phyloP scores from a whole-genome alignment of 2,797 vertebrate genomes.

The Odontamblyopus lacepedii region DNA sequence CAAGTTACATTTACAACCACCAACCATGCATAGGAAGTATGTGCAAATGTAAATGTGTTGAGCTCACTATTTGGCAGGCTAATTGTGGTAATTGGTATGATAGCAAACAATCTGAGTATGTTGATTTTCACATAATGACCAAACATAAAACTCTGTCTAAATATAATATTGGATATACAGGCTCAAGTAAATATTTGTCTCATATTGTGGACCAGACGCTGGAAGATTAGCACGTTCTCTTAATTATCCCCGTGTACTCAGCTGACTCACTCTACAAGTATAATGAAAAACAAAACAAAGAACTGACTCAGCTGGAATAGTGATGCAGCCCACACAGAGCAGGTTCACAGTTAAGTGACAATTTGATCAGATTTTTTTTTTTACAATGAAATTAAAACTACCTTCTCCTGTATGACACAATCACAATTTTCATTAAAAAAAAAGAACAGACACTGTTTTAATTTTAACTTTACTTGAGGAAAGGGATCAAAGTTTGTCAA shows the following conservation, averaged over 20 bases:
- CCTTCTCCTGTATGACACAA: background rate
- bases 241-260: slow-evolving; percentile 55
- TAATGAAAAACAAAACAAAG: slow-evolving; percentile 58
- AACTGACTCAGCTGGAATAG: slow-evolving; percentile 38
- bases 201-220: slow-evolving; percentile 38
- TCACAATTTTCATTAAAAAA: background rate
- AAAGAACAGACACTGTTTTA: background rate
- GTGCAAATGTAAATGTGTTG: slow-evolving; percentile 3
- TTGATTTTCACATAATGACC: background rate
- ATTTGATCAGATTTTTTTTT: background rate
- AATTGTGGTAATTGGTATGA: slow-evolving; percentile 9
- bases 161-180: slow-evolving; percentile 21
- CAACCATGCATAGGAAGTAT: background rate
- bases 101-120: background rate
- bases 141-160: slow-evolving; percentile 21
- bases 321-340: slow-evolving; percentile 53
- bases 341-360: slow-evolving; percentile 33
- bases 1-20: background rate
- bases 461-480: background rate
- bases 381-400: too few species aligned
- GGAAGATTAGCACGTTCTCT: slow-evolving; percentile 46
- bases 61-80: background rate
- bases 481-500: background rate
- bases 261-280: slow-evolving; percentile 49
- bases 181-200: slow-evolving; percentile 40